These are phyloP conservation scores for Pygocentrus nattereri DNA, from an alignment of 2,797 vertebrate genomes.

Conservation along the genomic window DNA sequence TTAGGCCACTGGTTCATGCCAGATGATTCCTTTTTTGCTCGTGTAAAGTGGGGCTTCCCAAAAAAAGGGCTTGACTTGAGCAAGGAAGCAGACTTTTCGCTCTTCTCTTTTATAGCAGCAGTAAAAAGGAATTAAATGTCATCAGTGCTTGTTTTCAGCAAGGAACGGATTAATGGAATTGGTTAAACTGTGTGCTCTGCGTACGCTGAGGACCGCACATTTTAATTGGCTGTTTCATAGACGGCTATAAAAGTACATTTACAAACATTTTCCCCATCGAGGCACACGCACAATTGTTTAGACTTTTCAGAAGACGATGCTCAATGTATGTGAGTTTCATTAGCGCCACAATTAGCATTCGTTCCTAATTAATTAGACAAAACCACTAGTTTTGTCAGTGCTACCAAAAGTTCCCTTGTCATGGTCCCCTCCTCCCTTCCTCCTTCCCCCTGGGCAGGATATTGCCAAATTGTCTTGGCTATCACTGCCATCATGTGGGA, in stretches of 20 bases:
- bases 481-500: constrained; percentile 33
- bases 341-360: not conserved
- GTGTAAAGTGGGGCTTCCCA: not conserved
- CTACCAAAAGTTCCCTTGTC: too few species aligned
- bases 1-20: not conserved
- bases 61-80: not conserved
- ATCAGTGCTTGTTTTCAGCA: constrained; percentile 49
- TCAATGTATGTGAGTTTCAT: too few species aligned
- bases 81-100: not conserved
- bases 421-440: not conserved
- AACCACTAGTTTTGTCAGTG: not conserved
- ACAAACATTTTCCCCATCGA: not conserved
- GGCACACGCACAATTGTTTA: not conserved
- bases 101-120: not conserved
- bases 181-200: constrained; percentile 27
- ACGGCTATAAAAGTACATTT: constrained; percentile 26
- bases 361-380: not conserved
- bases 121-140: constrained; percentile 2
- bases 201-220: constrained; percentile 30
- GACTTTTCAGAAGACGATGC: not conserved
- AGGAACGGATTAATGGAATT: constrained; percentile 55
- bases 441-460: not conserved
- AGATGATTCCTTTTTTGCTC: constrained; percentile 26
- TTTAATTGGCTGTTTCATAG: constrained; percentile 41
- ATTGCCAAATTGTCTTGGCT: constrained; percentile 9